Conservation (phyloP, 2,797 vertebrate genomes). For the Gobio occitaniae region DNA sequence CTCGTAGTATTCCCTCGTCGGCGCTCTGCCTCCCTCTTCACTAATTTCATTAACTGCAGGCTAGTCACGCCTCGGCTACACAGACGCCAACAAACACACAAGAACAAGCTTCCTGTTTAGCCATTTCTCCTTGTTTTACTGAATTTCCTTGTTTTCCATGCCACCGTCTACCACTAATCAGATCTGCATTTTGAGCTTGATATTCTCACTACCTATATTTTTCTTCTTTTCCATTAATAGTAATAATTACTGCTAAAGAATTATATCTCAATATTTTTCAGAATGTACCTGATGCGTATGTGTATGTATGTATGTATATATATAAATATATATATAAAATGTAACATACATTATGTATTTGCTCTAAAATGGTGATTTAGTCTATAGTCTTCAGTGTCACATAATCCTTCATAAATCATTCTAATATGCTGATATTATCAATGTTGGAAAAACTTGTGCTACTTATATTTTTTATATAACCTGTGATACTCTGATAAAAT, state of each 20-base stretch:
- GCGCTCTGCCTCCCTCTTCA: slow-evolving; percentile 61
- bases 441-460: too few species aligned
- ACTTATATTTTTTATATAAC: too few species aligned
- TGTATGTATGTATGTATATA: too few species aligned
- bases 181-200: background rate
- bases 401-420: too few species aligned
- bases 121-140: background rate
- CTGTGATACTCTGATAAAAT: too few species aligned
- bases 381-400: too few species aligned
- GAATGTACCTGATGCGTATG: too few species aligned
- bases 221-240: background rate
- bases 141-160: background rate
- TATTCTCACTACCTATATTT: background rate
- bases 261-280: background rate
- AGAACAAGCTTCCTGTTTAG: slow-evolving; percentile 33
- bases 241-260: background rate
- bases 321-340: too few species aligned
- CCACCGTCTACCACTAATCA: too few species aligned
- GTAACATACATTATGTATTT: background rate
- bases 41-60: slow-evolving; percentile 73
- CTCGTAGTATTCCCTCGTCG: slow-evolving; percentile 70
- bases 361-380: too few species aligned
- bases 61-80: slow-evolving; percentile 65
- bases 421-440: too few species aligned
- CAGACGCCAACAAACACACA: slow-evolving; percentile 56